Base-by-base conservation (phyloP, 2,797 vertebrate genomes). In the Clarias laeviceps region DNA sequence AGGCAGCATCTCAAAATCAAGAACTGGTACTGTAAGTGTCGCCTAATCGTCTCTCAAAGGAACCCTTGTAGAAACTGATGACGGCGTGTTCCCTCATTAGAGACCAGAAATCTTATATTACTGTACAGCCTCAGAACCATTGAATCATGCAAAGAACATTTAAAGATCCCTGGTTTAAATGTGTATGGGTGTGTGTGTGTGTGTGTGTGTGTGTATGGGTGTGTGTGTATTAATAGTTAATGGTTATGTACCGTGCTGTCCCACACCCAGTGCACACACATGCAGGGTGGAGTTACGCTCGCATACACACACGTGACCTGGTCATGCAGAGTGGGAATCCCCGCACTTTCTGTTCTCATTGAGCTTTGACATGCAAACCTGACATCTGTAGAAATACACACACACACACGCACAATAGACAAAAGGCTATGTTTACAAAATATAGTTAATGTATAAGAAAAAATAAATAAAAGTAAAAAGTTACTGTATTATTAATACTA, bases 331-430 rank as follows among this genome's bases (percentile, higher is more conserved):
- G 50, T 83, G 88, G 87, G 84, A 88, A 88, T 90, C 84, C 89
- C 88, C 88, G 11, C 27, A 59, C 68, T 84, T 85, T 85, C 82
- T 89, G 83, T 88, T 90, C 88, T 69, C 78, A 72, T 27, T 88
- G 68, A 78, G 66, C 78, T 74, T 40, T 72, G 69, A 74, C 32
- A 64, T 82, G 83, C 27, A 57, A 59, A 69, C 29, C 64, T 14
- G 20, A 34, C 18, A 32, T 45, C 15, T 59, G 64, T 65, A 54
- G 2, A 62, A 66, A 29, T 22, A 14, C n/a, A 87, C 50, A 32
- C 17, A 8, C 65, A 69, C 66, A 9, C 32, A 69, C 32, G 40
- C 68, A 24, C 20, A 24, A 5, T 2, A 2, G 2, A 2, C 17
- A 6, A 18, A 32, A 18, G 20, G 6, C 66, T 37, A 18, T 69